Evolutionary conservation across 2,888 invertebrate species (phyloP).

Genomic region (Sinelater perroti): DNA sequence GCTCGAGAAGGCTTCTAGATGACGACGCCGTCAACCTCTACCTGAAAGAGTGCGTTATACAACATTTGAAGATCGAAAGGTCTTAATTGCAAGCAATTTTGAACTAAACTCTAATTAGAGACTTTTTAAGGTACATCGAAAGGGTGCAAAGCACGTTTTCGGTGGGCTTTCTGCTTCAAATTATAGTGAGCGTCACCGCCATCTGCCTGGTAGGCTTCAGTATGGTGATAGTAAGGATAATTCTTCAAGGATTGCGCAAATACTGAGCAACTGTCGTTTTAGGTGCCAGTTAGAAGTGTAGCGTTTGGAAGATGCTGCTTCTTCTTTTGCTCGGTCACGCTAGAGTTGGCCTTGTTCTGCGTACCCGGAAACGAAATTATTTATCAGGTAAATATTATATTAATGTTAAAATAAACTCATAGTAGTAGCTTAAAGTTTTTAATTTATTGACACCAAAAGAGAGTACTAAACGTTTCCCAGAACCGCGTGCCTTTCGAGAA

Average conservation of each 20-base stretch:
- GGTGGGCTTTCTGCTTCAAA: not conserved
- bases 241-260: not conserved
- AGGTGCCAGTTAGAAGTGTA: not conserved
- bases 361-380: conserved; percentile 1
- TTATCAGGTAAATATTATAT: conserved; percentile 2
- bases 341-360: not conserved
- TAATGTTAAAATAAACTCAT: too few relatives aligned
- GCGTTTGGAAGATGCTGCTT: not conserved
- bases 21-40: not conserved
- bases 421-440: too few relatives aligned
- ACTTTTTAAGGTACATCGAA: not conserved
- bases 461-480: too few relatives aligned
- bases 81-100: not conserved
- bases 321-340: not conserved
- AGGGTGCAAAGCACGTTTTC: not conserved
- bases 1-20: too few relatives aligned
- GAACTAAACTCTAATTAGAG: too few relatives aligned
- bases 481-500: too few relatives aligned
- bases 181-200: not conserved
- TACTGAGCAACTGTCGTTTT: not conserved
- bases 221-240: not conserved
- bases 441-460: too few relatives aligned
- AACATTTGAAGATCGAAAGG: not conserved
- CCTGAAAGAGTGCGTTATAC: not conserved
- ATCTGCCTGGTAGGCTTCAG: not conserved